Base-by-base conservation (phyloP, 2,113 vertebrate genomes). In the Myrmecobius fasciatus region DNA sequence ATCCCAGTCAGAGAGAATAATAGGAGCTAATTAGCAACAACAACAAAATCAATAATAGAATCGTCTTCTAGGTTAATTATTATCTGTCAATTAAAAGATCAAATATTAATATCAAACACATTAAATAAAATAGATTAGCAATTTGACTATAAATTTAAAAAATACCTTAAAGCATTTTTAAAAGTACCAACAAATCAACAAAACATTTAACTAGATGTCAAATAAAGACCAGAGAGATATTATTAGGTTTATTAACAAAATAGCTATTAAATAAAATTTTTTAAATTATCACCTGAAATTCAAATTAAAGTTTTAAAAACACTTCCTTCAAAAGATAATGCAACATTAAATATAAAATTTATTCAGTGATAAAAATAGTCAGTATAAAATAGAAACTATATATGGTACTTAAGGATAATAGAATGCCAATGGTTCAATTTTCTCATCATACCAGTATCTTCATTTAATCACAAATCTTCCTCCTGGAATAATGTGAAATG, bases 401-500 rank as follows among this genome's bases (percentile, higher is more conserved):
- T 97, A 96, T 90, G 97, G 95, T 92, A 95, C 92, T 47, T 24
- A 96, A 98, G 94, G 60, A 95, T 9, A 91, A 3, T 2, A 92
- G 67, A 11, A 9, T 94, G 95, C 88, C 93, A 97, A 94, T 89
- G 96, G 94, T 95, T 91, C 91, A 95, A 96, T 94, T 96, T 96
- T 93, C 95, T 95, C 95, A 94, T 95, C 92, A 97, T 49, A 89
- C 1, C 1, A 52, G 47, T 47, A 95, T 96, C 94, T 95, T 95
- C 92, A 91, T 97, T 97, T 94, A 96, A 97, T 98, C 97, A 98
- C 0, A 97, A 53, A 60, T 97, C 97, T 97, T 97, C 97, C 90
- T 90, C 98, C 98, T 99, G 97, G 94, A 98, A 98, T 53, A 98
- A 97, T 92, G 1, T 7, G 97, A 97, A 97, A 94, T 60, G 93